phyloP scores from a whole-genome alignment of 2,888 invertebrate species.

The Prenolepis imparis region DNA sequence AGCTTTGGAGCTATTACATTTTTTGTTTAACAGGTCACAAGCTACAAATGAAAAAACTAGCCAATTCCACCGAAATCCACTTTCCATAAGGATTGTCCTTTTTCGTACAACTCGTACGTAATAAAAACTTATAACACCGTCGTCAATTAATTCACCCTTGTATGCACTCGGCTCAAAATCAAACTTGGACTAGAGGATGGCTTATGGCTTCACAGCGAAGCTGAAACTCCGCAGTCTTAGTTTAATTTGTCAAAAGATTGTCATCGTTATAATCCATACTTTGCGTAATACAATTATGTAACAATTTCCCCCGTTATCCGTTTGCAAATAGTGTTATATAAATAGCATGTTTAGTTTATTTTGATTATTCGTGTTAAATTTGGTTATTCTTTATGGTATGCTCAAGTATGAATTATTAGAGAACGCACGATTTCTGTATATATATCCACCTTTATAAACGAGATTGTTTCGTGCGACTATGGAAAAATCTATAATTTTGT shows the following conservation, averaged over 20 bases:
- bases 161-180: constrained; percentile 12
- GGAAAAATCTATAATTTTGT: constrained; percentile 13
- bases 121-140: not conserved
- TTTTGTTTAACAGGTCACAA: too few relatives aligned
- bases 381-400: constrained; percentile 16
- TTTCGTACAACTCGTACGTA: too few relatives aligned
- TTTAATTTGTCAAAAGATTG: constrained; percentile 42
- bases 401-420: constrained; percentile 29
- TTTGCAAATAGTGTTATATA: constrained; percentile 7
- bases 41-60: too few relatives aligned
- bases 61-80: too few relatives aligned
- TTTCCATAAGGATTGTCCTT: too few relatives aligned
- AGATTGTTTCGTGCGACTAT: constrained; percentile 7
- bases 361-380: constrained; percentile 1
- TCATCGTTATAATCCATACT: constrained; percentile 12
- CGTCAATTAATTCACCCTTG: not conserved
- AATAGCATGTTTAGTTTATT: constrained; percentile 3
- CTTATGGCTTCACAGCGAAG: constrained; percentile 59
- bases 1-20: too few relatives aligned
- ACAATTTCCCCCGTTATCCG: constrained; percentile 1
- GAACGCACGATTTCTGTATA: not conserved
- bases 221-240: constrained; percentile 62
- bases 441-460: constrained; percentile 5
- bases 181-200: constrained; percentile 4
- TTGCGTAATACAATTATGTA: constrained; percentile 5